Percentiles rank a stretch among this genome's conserved stretches.
These are phyloP conservation scores for Bombus impatiens DNA, from an alignment of 1,140 invertebrate species.

Conservation along the genomic window DNA sequence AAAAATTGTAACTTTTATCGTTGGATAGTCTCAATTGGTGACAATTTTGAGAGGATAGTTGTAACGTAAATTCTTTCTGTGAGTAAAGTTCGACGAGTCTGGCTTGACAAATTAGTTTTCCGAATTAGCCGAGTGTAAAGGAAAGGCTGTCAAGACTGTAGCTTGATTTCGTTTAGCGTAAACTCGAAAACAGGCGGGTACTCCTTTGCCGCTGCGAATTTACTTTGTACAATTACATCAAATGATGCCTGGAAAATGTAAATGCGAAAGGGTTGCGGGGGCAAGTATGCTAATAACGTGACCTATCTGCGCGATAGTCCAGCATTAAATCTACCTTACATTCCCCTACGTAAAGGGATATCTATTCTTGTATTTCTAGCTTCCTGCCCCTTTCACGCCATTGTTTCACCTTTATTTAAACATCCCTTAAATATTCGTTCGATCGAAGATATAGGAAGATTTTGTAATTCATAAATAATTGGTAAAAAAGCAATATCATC, in stretches of 20 bases:
- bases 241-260: slow-evolving; percentile 40
- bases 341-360: neutral
- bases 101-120: neutral
- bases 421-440: neutral
- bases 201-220: slow-evolving; percentile 7
- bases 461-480: no score
- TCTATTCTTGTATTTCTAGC: neutral
- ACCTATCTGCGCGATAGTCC: slow-evolving; percentile 40
- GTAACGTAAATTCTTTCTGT: neutral
- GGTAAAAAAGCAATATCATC: no score
- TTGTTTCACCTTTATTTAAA: neutral
- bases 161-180: neutral
- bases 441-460: no score
- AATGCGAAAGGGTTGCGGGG: slow-evolving; percentile 27
- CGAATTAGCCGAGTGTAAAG: neutral
- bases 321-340: slow-evolving; percentile 31
- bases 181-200: neutral
- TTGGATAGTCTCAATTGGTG: neutral
- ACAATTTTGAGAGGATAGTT: neutral
- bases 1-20: neutral
- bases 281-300: slow-evolving; percentile 42
- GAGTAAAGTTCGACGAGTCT: neutral
- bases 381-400: neutral
- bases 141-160: neutral
- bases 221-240: slow-evolving; percentile 32